Percentiles rank a stretch among this genome's conserved stretches.
Conservation (phyloP, 2,113 vertebrate species). For the Gymnogyps californianus region DNA sequence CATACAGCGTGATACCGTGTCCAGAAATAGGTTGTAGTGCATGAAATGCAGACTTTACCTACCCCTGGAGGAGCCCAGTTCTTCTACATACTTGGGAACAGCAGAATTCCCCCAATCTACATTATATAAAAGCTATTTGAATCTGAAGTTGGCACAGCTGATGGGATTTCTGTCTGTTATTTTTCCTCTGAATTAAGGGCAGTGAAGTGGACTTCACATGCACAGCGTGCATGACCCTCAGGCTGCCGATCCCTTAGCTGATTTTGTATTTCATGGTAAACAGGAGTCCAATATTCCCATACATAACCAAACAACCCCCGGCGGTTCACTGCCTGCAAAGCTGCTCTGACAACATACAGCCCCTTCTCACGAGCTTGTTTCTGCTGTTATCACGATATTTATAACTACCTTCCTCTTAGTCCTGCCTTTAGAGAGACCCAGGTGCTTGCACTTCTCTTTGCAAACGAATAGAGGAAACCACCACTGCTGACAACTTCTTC, state of each 20-base stretch:
- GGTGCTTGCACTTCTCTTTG: not conserved
- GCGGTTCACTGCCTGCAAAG: not conserved
- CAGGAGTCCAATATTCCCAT: not conserved
- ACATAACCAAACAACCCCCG: not conserved
- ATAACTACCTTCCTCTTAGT: not conserved
- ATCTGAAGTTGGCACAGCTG: not conserved
- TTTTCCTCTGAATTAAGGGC: not conserved
- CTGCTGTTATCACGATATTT: not conserved
- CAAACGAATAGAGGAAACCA: not conserved
- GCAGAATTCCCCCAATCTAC: not conserved
- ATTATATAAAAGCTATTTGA: not conserved
- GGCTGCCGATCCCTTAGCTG: not conserved
- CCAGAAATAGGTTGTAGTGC: not conserved
- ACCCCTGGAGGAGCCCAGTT: not conserved
- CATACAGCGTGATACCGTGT: not conserved
- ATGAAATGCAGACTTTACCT: not conserved
- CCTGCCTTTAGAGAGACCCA: not conserved
- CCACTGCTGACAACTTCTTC: not conserved
- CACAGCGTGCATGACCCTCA: rapidly evolving
- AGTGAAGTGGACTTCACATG: not conserved
- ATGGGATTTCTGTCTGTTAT: not conserved
- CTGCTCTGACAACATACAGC: not conserved
- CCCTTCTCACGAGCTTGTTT: not conserved
- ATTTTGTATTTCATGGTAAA: not conserved
- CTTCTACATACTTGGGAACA: not conserved